Conservation (phyloP, 2,888 invertebrate species). For the Netelia virgata region DNA sequence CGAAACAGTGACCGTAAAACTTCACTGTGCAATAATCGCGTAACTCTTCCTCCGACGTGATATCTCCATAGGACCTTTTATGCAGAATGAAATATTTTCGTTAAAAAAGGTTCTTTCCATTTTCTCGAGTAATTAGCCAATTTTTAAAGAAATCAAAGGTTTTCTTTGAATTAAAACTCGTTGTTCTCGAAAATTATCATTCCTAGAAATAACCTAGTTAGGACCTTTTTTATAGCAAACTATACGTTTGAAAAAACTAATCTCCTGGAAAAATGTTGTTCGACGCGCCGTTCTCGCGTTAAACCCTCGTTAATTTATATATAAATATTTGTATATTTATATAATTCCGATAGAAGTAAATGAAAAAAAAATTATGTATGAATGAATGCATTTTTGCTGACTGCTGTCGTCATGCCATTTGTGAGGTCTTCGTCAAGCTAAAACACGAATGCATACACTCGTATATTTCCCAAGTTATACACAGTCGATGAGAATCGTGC, state of each 20-base stretch:
- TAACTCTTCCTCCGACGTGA: background rate
- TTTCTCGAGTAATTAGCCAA: background rate
- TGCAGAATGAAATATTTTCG: background rate
- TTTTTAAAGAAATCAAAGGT: background rate
- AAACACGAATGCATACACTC: slow-evolving; percentile 11
- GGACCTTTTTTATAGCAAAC: background rate
- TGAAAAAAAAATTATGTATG: background rate
- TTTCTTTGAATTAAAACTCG: background rate
- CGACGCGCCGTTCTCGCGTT: no score
- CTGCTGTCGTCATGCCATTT: slow-evolving; percentile 39
- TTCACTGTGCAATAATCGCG: background rate
- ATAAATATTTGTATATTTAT: no score
- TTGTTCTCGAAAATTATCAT: background rate
- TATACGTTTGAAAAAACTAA: background rate
- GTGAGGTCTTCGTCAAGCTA: slow-evolving; percentile 49
- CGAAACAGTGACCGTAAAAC: background rate
- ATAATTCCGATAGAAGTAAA: background rate
- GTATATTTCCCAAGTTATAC: slow-evolving; percentile 31
- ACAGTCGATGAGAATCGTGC: slow-evolving; percentile 24
- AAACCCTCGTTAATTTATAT: no score
- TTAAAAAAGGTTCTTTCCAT: background rate
- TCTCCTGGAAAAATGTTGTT: background rate
- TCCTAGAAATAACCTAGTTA: background rate
- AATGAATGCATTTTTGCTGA: background rate
- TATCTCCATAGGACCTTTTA: background rate